These are phyloP conservation scores for Aphaenogaster floridana DNA, from an alignment of 1,140 invertebrate species.

Conservation along the genomic window DNA sequence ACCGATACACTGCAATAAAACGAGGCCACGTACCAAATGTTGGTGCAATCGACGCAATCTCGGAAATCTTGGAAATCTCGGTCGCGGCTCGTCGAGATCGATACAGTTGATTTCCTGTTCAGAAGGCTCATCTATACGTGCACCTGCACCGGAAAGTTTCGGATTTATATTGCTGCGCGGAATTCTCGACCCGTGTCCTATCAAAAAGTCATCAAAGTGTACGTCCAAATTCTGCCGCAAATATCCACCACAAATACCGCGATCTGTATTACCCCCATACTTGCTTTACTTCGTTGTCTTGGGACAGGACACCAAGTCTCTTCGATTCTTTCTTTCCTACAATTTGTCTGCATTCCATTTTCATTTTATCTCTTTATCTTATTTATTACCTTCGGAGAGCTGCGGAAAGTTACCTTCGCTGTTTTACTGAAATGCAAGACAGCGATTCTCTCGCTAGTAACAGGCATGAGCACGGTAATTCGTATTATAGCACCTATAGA, in stretches of 20 bases:
- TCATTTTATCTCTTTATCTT: background rate
- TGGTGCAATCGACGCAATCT: constrained; percentile 37
- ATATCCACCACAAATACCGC: constrained; percentile 28
- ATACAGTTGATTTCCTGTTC: constrained; percentile 56
- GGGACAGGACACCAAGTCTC: background rate
- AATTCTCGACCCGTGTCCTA: constrained; percentile 35
- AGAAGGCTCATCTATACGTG: constrained; percentile 10
- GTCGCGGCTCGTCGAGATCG: constrained; percentile 32
- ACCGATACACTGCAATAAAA: constrained; percentile 36
- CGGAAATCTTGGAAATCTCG: constrained; percentile 37
- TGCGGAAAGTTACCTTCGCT: background rate
- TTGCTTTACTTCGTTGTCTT: background rate
- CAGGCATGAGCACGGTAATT: background rate
- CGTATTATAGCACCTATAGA: background rate
- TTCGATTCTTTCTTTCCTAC: background rate
- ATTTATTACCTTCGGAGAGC: background rate
- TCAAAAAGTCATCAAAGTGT: constrained; percentile 58
- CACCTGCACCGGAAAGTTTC: constrained; percentile 34
- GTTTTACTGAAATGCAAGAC: background rate
- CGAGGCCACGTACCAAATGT: constrained; percentile 39
- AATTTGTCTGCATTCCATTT: constrained; percentile 1
- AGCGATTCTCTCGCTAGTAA: background rate
- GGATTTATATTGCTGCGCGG: constrained; percentile 29
- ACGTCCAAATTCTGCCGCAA: constrained; percentile 36
- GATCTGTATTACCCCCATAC: background rate